Base-by-base conservation (phyloP, 2,113 vertebrate species). In the Heterocephalus glaber region DNA sequence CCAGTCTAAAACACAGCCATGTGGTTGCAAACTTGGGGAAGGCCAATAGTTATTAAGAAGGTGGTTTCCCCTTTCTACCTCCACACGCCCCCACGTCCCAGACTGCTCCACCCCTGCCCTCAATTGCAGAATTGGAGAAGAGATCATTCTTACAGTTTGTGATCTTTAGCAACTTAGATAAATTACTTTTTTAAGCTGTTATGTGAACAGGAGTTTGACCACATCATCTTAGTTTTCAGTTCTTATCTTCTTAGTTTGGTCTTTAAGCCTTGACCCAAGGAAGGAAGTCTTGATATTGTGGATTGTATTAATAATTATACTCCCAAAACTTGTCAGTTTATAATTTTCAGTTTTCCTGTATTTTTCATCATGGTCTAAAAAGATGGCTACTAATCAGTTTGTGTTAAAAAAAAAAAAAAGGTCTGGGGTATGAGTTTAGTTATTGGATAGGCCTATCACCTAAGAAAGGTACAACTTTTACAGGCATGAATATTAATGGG, bases 281-380 rank as follows among this genome's bases (percentile, higher is more conserved):
- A 82, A 86, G 72, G 63, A 91, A 38, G 80, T 5, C 82, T 95
- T 80, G 92, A 90, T 84, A 92, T 60, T 84, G 41, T 76, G 49
- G 44, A 63, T 89, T 95, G 96, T 70, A 61, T 19, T 44, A 30
- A 33, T 61, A 52, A 61, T 88, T 66, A 52, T 33, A 41, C 5
- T 76, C 61, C 89, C 19, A 84, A 82, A 52, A 86, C 4, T 72
- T 72, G n/a, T 83, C 56, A 61, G 35, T 79, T 89, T 68, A 52
- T 35, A 44, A 56, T 95, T 74, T 82, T 47, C 66, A 70, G 4
- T n/a, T 95, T 95, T 84, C 79, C 13, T 7, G 1, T 82, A 68
- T 70, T 96, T 96, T 93, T 93, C 52, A 47, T 44, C 5, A 19
- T 33, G 77, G 12, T 94, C 70, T 95, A 49, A 76, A 94, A 58